Evolutionary conservation across 2,113 vertebrate species (phyloP), one percentile per base, ranked within the genome.

Genomic region (Tetrax tetrax): DNA sequence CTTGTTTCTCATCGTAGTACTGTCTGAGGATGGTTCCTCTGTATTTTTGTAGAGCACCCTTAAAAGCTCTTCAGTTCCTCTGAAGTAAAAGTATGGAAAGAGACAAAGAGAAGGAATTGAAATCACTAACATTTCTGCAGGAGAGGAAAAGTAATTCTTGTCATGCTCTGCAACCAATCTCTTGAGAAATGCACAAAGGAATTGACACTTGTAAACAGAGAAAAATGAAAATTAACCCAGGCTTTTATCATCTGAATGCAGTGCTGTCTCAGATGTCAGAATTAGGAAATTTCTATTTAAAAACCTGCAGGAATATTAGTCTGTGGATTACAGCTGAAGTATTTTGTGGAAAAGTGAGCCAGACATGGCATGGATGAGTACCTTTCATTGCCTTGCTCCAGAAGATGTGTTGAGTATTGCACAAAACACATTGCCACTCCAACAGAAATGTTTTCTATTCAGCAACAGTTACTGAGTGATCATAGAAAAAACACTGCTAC

Each of bases 401-500:
- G 43, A 87, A 74, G 45, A 59, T 25, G 68, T 66, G 60, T 81
- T 60, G 76, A 86, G 54, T 59, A 65, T 70, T 74, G 45, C 43
- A 91, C 33, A 87, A 95, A 65, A 68, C 22, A 77, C 71, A 83
- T 54, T 71, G 59, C 86, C 65, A 89, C 51, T 89, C 48, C 57
- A 95, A 82, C 64, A 84, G 47, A 83, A 96, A 93, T 75, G 68
- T 81, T 91, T 78, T 78, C 60, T 65, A 33, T 95, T 89, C 87
- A 92, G 31, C 48, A 78, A 22, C 51, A 48, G 31, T 24, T 75
- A 21, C 33, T 61, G 85, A 89, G 22, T 10, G 28, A 71, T 60
- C 56, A 14, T 12, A 94, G 65, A 56, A 83, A 87, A 94, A 86
- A 22, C 24, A 60, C 23, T 60, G 10, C 43, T 59, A 20, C 2